A percentile compares a stretch with the other conserved stretches of the same genome.
Evolutionary conservation across 2,797 vertebrate genomes (phyloP).

Genomic region (Notolepis coatsorum): DNA sequence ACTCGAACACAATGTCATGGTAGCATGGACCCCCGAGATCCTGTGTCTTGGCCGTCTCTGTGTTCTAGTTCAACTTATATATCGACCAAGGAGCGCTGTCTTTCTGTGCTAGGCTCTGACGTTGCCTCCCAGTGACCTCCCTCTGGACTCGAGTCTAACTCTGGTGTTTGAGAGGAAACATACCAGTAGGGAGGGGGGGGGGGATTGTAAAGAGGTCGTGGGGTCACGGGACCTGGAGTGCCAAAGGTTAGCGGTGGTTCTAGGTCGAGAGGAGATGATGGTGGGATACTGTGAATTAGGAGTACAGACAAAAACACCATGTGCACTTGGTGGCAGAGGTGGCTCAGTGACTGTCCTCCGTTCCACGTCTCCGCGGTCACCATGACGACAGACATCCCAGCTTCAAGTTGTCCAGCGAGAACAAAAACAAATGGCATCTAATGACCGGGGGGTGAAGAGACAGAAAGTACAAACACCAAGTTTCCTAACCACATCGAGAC

Average conservation of each 20-base stretch:
- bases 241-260: conserved; percentile 47
- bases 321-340: conserved; percentile 42
- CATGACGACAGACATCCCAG: conserved; percentile 56
- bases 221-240: conserved; percentile 39
- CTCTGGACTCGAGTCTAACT: conserved; percentile 20
- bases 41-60: conserved; percentile 38
- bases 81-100: conserved; percentile 15
- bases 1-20: conserved; percentile 32
- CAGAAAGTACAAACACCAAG: conserved; percentile 82
- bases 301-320: conserved; percentile 31
- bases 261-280: conserved; percentile 27
- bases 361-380: conserved; percentile 49
- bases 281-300: conserved; percentile 16
- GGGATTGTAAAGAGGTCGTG: too few species aligned
- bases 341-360: conserved; percentile 47
- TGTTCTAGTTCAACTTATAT: conserved; percentile 48
- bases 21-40: conserved; percentile 14
- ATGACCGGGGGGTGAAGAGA: conserved; percentile 58
- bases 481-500: conserved; percentile 79
- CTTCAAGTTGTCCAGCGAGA: conserved; percentile 67
- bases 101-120: conserved; percentile 23
- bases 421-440: conserved; percentile 3
- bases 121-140: conserved; percentile 26
- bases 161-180: conserved; percentile 48
- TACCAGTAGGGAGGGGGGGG: conserved; percentile 32